Evolutionary conservation across 2,888 invertebrate species (phyloP), one percentile per base, ranked within the genome.

Genomic region (Stegophylla sp.): DNA sequence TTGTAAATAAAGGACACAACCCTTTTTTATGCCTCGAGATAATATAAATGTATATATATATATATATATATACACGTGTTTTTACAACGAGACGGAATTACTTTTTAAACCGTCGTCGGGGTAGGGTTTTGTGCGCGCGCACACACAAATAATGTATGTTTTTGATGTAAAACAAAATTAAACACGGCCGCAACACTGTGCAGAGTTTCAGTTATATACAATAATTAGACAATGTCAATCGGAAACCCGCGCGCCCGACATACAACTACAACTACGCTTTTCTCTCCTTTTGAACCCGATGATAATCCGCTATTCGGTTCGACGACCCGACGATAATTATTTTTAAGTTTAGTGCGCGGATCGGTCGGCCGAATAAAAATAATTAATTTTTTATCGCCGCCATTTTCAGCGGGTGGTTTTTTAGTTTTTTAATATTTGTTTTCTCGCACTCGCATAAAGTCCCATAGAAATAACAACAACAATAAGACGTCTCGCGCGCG

Each of bases 381-480:
- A 67, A 67, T 67, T 67, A 67, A 66, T 66, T 48, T 67, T 67
- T 64, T 56, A 56, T 45, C 45, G 26, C 45, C 67, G 17, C 17
- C 34, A 34, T 34, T 34, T 34, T 34, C 34, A 34, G 34, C 7
- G 34, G 7, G 34, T 5, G 34, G 34, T 34, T 34, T 34, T 34
- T 34, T 34, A 5, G 3, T 34, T 34, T 34, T 34, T 34, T 34
- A 34, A 12, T 23, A 23, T 53, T 9, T 7, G 0, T 53, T 17
- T 51, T 7, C 9, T 20, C 23, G 56, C 20, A 10, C 3, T 20
- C 56, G 12, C 56, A 20, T 15, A 23, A 56, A 20, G 56, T 20
- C 20, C 56, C 20, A 56, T 23, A 56, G 56, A 56, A 56, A 53
- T 53, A 53, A 56, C 20, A 34, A 45, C 45, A 56, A 56, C 56